Base-by-base conservation (phyloP, 2,797 vertebrate genomes). In the Pangasius macronema region DNA sequence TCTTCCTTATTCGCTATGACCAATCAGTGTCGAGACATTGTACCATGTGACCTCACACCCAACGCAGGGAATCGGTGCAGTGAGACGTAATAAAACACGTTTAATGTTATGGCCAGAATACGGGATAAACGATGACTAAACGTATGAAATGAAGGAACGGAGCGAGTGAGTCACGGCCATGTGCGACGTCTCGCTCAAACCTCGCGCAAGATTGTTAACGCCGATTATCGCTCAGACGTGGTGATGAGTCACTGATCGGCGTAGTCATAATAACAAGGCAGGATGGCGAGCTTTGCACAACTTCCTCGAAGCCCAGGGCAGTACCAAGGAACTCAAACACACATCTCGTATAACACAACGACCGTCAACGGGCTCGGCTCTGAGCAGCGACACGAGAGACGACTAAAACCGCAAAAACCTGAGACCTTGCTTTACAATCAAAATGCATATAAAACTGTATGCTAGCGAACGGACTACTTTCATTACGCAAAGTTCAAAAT, bases 41-140 rank as follows among this genome's bases (percentile, higher is more conserved):
- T 77, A 77, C 75, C 51, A 77, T 51, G 22, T 79, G 76, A 79
- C 76, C 76, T 79, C 33, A 77, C n/a, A 16, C 14, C 16, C 42
- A 9, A 33, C 2, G 30, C 3, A n/a, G 42, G 24, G 46, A 75
- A 49, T 16, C 72, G 20, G n/a, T 16, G 72, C 1, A 75, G 24
- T 75, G 73, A 76, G 49, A 53, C 14, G 14, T 3, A 30, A 76
- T 1, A n/a, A 49, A 76, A 18, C 39, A 42, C 16, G 70, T 27
- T 73, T 11, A 46, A 18, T 61, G 59, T 61, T 61, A 67, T 3
- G 5, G 18, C 46, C 73, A 16, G 46, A 51, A 30, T 30, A 51
- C 2, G 14, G 49, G 30, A 30, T 20, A 30, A 20, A 76, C 11
- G 11, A 16, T 42, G 46, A 77, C 14, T 53, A 8, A 9, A 30